These are phyloP conservation scores for Ormyrus pomaceus DNA, from an alignment of 2,888 invertebrate genomes.

Conservation along the genomic window DNA sequence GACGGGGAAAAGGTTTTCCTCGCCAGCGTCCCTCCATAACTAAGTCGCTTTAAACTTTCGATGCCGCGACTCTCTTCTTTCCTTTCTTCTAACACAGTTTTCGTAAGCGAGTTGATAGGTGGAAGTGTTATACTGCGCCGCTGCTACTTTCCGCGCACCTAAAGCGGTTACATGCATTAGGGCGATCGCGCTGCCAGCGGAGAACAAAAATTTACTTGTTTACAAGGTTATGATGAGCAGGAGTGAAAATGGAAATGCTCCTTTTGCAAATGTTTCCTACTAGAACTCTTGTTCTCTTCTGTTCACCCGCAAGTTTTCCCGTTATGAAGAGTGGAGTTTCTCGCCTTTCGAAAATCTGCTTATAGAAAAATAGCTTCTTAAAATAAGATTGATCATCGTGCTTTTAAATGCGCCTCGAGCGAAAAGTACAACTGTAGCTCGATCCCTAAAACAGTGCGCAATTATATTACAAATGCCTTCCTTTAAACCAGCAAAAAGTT, in stretches of 20 bases:
- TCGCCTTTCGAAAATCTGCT: neutral
- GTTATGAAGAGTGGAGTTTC: neutral
- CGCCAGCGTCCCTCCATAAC: conserved; percentile 42
- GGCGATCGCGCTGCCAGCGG: neutral
- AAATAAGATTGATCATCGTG: too few relatives aligned
- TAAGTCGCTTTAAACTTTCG: conserved; percentile 57
- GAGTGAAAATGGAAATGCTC: conserved; percentile 4
- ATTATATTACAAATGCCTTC: conserved; percentile 29
- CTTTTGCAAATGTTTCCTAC: neutral
- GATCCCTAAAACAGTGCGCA: conserved; percentile 8
- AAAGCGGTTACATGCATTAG: conserved; percentile 45
- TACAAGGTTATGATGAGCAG: conserved; percentile 4
- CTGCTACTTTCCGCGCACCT: conserved; percentile 21
- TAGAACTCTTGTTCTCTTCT: conserved; percentile 4
- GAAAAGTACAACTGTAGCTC: conserved; percentile 8
- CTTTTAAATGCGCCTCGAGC: neutral
- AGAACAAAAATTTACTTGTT: conserved; percentile 47
- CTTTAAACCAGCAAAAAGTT: conserved; percentile 43
- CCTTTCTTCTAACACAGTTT: conserved; percentile 45
- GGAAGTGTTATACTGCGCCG: conserved; percentile 27
- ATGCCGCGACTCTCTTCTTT: conserved; percentile 28
- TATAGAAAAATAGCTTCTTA: too few relatives aligned
- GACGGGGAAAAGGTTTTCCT: conserved; percentile 22
- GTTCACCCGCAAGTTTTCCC: conserved; percentile 17
- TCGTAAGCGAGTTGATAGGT: conserved; percentile 29